Evolutionary conservation across 2,113 vertebrate genomes (phyloP).

Genomic region (Siniperca chuatsi): DNA sequence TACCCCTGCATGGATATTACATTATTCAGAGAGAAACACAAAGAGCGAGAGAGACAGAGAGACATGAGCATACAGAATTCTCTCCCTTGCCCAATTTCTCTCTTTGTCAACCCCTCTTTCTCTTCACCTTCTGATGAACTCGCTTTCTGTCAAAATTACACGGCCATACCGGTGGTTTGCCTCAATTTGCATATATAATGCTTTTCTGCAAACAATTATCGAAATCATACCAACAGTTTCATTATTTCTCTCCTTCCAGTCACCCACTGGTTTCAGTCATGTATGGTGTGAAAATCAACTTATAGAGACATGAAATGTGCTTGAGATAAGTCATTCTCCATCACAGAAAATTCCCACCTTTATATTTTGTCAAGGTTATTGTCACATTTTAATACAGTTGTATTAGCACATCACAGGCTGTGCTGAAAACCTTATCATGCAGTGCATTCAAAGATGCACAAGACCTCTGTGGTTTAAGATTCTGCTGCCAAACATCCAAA

Average conservation of each 20-base stretch:
- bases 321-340: background rate
- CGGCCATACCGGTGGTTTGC: background rate
- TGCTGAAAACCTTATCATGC: background rate
- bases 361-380: background rate
- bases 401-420: no score
- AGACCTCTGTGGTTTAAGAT: background rate
- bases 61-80: background rate
- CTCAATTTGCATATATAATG: background rate
- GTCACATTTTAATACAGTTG: background rate
- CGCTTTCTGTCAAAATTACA: background rate
- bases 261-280: background rate
- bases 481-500: background rate
- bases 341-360: background rate
- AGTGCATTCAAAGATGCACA: background rate
- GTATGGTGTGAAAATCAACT: background rate
- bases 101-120: background rate
- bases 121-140: constrained; percentile 43
- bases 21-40: constrained; percentile 67
- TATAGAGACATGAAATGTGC: background rate
- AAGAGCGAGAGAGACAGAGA: background rate
- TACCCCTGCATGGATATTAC: constrained; percentile 68
- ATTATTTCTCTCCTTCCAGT: background rate
- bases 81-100: background rate
- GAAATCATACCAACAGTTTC: background rate
- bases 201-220: background rate